phyloP scores from a whole-genome alignment of 2,797 vertebrate genomes.

The Rhinichthys osculus region DNA sequence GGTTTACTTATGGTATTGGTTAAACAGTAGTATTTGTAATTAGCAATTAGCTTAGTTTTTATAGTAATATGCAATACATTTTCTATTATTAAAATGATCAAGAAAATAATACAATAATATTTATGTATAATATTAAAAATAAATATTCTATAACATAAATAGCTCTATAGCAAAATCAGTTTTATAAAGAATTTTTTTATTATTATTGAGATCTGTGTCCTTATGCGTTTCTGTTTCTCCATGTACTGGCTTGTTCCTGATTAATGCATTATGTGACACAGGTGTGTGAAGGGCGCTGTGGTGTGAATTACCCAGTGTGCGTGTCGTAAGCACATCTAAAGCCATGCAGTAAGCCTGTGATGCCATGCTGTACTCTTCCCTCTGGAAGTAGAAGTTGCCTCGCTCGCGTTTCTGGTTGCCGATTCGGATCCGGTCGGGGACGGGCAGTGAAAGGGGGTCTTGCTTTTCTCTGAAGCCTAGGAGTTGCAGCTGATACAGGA shows the following conservation, averaged over 20 bases:
- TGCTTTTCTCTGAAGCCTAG: slow-evolving; percentile 79
- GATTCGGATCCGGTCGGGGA: slow-evolving; percentile 80
- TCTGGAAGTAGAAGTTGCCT: slow-evolving; percentile 87
- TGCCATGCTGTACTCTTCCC: slow-evolving; percentile 81
- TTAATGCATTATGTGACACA: slow-evolving; percentile 2
- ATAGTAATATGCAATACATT: not conserved
- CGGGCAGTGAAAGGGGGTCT: slow-evolving; percentile 73
- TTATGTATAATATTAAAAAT: not conserved
- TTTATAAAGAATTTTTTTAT: not conserved
- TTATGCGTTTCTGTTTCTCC: not conserved
- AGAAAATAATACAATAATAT: not conserved
- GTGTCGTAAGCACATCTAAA: slow-evolving; percentile 79
- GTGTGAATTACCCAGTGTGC: slow-evolving; percentile 67
- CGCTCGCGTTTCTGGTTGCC: slow-evolving; percentile 85
- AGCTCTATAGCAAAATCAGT: too few relatives aligned
- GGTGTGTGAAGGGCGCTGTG: not conserved
- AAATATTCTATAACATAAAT: not conserved
- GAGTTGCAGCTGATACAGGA: slow-evolving; percentile 88
- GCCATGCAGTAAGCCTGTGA: slow-evolving; percentile 82
- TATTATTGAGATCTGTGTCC: not conserved
- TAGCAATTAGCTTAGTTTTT: not conserved
- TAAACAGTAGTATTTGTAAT: not conserved
- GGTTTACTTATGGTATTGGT: not conserved
- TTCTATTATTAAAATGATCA: not conserved
- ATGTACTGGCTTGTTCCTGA: not conserved